Evolutionary conservation across 1,140 invertebrate genomes (phyloP).

Genomic region (Drosophila pectinifera): DNA sequence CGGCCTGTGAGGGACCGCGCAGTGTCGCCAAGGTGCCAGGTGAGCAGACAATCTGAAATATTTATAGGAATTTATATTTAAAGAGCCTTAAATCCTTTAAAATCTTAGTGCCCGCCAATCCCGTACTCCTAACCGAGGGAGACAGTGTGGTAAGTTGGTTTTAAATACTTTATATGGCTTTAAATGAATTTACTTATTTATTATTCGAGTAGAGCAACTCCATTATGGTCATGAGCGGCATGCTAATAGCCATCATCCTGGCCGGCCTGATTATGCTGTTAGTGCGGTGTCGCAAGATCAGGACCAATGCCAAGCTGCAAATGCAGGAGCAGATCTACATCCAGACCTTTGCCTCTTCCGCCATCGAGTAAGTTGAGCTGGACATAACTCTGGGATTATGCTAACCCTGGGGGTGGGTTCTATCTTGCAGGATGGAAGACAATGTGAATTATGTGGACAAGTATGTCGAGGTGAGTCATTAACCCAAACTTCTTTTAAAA

Average conservation of each 20-base stretch:
- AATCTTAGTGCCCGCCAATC: conserved; percentile 51
- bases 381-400: background rate
- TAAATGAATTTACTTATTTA: background rate
- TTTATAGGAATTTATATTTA: accelerated
- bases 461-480: conserved; percentile 67
- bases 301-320: conserved; percentile 45
- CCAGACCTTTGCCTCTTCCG: conserved; percentile 54
- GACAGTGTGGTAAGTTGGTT: conserved; percentile 47
- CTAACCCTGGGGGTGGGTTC: background rate
- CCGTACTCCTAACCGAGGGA: conserved; percentile 39
- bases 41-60: conserved; percentile 7
- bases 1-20: conserved; percentile 60
- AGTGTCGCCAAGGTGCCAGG: conserved; percentile 63
- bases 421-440: conserved; percentile 70
- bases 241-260: conserved; percentile 57
- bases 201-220: conserved; percentile 48
- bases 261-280: conserved; percentile 43
- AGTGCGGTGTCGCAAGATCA: conserved; percentile 36
- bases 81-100: background rate
- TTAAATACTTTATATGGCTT: background rate
- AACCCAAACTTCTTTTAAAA: background rate
- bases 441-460: conserved; percentile 82
- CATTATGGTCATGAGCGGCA: conserved; percentile 53
- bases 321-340: conserved; percentile 68
- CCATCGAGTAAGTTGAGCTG: conserved; percentile 54